Evolutionary conservation across 2,888 invertebrate species (phyloP).

Genomic region (Cantharis rustica): DNA sequence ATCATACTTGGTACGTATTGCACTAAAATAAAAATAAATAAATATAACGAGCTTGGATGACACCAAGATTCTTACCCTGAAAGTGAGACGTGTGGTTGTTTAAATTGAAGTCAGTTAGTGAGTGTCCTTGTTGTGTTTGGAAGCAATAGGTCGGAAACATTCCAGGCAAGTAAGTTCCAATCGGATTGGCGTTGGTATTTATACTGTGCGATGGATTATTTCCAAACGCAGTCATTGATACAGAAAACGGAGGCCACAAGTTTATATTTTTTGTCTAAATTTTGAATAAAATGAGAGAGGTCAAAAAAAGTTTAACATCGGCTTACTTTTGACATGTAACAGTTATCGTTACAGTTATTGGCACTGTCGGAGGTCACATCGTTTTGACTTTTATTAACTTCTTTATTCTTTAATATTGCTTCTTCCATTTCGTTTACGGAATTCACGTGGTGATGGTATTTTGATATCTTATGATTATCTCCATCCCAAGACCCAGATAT

Average conservation of each 20-base stretch:
- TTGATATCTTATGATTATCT: slow-evolving; percentile 62
- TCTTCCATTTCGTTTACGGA: slow-evolving; percentile 32
- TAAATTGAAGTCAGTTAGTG: slow-evolving; percentile 44
- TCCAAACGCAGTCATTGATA: slow-evolving; percentile 55
- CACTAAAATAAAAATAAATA: slow-evolving; percentile 55
- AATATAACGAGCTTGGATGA: neutral
- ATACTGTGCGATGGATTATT: slow-evolving; percentile 47
- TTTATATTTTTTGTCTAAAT: slow-evolving; percentile 56
- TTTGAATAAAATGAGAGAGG: neutral
- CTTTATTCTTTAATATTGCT: slow-evolving; percentile 5
- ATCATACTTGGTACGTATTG: slow-evolving; percentile 68
- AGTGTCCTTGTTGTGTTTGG: slow-evolving; percentile 53
- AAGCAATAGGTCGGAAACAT: slow-evolving; percentile 65
- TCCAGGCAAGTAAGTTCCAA: slow-evolving; percentile 52
- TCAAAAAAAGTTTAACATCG: neutral
- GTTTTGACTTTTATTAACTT: slow-evolving; percentile 23
- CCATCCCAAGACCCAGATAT: slow-evolving; percentile 67
- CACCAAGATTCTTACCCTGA: slow-evolving; percentile 31
- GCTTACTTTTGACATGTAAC: slow-evolving; percentile 25
- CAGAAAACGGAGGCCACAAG: slow-evolving; percentile 66
- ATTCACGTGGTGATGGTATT: slow-evolving; percentile 57
- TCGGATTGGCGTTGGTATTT: slow-evolving; percentile 39
- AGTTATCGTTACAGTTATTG: slow-evolving; percentile 26
- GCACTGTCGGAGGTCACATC: slow-evolving; percentile 4
- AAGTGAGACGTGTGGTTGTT: slow-evolving; percentile 34